Evolutionary conservation across 2,113 vertebrate genomes (phyloP).

Genomic region (Nicator chloris): DNA sequence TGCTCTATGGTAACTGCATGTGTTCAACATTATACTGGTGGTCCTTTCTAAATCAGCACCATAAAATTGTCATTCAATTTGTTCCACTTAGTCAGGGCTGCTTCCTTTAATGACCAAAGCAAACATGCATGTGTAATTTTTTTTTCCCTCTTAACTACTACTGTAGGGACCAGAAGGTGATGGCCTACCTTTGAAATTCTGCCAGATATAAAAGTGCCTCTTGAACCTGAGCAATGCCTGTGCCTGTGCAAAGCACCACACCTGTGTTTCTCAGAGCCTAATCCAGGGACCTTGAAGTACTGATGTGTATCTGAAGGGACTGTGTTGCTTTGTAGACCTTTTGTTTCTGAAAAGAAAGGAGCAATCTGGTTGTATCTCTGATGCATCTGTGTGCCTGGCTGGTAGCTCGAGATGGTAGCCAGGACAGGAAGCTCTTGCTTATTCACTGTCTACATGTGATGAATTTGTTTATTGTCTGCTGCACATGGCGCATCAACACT

Average conservation of each 20-base stretch:
- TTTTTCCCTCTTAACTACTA: not conserved
- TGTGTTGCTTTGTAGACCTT: not conserved
- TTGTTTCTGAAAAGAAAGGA: not conserved
- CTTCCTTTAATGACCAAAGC: not conserved
- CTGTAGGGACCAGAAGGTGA: not conserved
- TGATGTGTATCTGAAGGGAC: not conserved
- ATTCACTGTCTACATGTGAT: not conserved
- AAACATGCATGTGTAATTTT: not conserved
- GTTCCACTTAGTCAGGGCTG: not conserved
- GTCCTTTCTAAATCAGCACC: not conserved
- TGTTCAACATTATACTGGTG: not conserved
- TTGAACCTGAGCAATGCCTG: not conserved
- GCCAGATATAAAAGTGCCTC: not conserved
- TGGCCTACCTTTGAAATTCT: not conserved
- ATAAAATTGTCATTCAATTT: not conserved
- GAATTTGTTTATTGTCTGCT: not conserved
- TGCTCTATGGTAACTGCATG: not conserved
- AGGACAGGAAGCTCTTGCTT: not conserved
- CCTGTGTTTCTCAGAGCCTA: not conserved
- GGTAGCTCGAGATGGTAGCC: not conserved
- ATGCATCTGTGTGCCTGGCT: not conserved
- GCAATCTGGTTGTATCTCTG: not conserved
- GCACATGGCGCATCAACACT: fast-evolving
- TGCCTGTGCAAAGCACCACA: not conserved
- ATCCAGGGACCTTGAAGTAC: not conserved